These are phyloP conservation scores for Dynastes grantii DNA, from an alignment of 2,888 invertebrate genomes.

Conservation along the genomic window DNA sequence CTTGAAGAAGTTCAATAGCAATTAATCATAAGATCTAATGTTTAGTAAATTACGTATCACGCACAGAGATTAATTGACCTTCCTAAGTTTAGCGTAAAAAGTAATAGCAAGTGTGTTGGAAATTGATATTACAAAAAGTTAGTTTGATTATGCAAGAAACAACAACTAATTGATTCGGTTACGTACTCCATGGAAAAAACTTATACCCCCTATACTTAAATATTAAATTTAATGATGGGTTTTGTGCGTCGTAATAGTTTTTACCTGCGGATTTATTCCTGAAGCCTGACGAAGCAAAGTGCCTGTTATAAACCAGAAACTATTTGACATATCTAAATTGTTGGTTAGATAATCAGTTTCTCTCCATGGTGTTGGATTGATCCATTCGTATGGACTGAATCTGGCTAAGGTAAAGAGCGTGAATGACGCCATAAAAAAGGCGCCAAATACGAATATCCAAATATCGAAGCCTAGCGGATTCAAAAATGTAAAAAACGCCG, in stretches of 20 bases:
- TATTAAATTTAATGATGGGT: slow-evolving; percentile 34
- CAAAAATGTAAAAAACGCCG: slow-evolving; percentile 78
- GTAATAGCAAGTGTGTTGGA: background rate
- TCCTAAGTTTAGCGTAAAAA: slow-evolving; percentile 5
- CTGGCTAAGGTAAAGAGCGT: slow-evolving; percentile 76
- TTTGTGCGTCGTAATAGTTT: background rate
- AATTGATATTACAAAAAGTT: background rate
- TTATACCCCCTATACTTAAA: background rate
- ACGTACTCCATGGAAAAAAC: too few relatives aligned
- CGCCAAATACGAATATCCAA: slow-evolving; percentile 77
- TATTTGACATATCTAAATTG: slow-evolving; percentile 78
- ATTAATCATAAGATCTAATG: slow-evolving; percentile 25
- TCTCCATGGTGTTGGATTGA: slow-evolving; percentile 71
- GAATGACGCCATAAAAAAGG: slow-evolving; percentile 76
- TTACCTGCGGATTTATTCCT: slow-evolving; percentile 75
- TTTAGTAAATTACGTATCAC: slow-evolving; percentile 19
- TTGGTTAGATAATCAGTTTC: slow-evolving; percentile 68
- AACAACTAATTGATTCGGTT: too few relatives aligned
- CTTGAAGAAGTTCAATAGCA: background rate
- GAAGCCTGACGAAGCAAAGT: slow-evolving; percentile 78
- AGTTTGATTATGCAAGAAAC: background rate
- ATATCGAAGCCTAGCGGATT: slow-evolving; percentile 78
- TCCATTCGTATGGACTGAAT: slow-evolving; percentile 78
- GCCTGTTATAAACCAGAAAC: slow-evolving; percentile 80
- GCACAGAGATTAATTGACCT: slow-evolving; percentile 23